phyloP scores from a whole-genome alignment of 2,888 invertebrate species.

The Drosophila histrio region DNA sequence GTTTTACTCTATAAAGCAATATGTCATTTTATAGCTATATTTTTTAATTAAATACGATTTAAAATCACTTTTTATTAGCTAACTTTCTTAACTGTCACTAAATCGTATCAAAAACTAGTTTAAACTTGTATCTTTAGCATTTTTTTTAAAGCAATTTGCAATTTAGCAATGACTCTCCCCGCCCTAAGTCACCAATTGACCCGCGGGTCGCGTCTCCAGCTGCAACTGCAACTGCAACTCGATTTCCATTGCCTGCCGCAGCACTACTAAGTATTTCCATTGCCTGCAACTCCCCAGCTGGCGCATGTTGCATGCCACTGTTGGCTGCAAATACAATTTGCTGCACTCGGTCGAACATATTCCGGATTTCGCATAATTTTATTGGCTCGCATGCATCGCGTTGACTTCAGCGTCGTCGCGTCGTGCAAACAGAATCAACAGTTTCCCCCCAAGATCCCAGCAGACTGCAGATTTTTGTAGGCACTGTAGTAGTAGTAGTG shows the following conservation, averaged over 20 bases:
- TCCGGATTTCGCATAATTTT: constrained; percentile 74
- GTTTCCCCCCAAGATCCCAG: constrained; percentile 41
- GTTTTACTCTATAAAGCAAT: no score
- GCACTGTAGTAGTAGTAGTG: constrained; percentile 48
- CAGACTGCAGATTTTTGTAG: constrained; percentile 49
- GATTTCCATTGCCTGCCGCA: background rate
- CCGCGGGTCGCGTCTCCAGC: constrained; percentile 45
- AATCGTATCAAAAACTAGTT: no score
- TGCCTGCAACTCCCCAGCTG: constrained; percentile 1
- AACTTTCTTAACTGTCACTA: no score
- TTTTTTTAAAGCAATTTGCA: background rate
- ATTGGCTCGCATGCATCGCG: constrained; percentile 51
- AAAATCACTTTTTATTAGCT: no score
- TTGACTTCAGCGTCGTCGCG: constrained; percentile 21
- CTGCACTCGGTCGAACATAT: constrained; percentile 70
- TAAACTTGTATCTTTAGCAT: no score
- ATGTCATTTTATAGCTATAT: no score
- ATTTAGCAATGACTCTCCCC: constrained; percentile 8
- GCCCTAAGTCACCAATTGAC: constrained; percentile 64
- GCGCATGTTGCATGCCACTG: constrained; percentile 24
- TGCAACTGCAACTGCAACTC: background rate
- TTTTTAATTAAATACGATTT: no score
- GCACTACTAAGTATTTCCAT: background rate
- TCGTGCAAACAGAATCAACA: constrained; percentile 63
- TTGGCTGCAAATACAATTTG: constrained; percentile 71